A percentile compares a stretch with the other conserved stretches of the same genome.
These are phyloP conservation scores for Masnerella sp. DNA, from an alignment of 2,888 invertebrate species.

Conservation along the genomic window DNA sequence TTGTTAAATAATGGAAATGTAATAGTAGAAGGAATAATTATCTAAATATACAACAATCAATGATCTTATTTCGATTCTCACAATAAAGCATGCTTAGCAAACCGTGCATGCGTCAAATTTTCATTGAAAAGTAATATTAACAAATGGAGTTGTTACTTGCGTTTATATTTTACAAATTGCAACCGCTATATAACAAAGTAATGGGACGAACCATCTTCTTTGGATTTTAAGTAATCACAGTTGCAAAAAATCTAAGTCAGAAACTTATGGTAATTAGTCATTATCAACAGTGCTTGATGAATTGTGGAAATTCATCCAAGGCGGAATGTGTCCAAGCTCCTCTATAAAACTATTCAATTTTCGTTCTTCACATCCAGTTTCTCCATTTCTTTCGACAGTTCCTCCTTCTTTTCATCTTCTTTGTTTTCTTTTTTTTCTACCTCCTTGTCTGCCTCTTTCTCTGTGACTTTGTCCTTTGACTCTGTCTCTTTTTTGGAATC, in stretches of 20 bases:
- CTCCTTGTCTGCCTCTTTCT: too few species aligned
- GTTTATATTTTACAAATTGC: conserved; percentile 1
- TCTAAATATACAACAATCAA: too few species aligned
- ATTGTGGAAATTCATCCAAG: conserved; percentile 4
- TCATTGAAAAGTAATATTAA: background rate
- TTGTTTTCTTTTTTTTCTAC: conserved; percentile 35
- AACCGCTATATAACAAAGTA: conserved; percentile 1
- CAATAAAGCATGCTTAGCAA: too few species aligned
- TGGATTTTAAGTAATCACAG: conserved; percentile 38
- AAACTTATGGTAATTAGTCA: conserved; percentile 12
- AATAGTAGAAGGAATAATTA: too few species aligned
- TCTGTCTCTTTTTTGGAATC: conserved; percentile 51
- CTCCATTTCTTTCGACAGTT: conserved; percentile 80
- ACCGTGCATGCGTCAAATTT: too few species aligned
- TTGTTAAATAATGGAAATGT: too few species aligned
- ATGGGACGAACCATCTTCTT: conserved; percentile 7
- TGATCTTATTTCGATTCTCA: too few species aligned
- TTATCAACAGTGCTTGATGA: conserved; percentile 14
- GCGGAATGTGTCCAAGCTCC: conserved; percentile 58
- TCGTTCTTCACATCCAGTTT: conserved; percentile 80
- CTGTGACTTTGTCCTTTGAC: too few species aligned
- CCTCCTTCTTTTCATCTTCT: conserved; percentile 71
- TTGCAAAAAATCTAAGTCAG: background rate
- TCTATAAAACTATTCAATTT: conserved; percentile 23
- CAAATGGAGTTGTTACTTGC: background rate